phyloP scores from a whole-genome alignment of 2,888 invertebrate genomes.

The Mesoligia furuncula region DNA sequence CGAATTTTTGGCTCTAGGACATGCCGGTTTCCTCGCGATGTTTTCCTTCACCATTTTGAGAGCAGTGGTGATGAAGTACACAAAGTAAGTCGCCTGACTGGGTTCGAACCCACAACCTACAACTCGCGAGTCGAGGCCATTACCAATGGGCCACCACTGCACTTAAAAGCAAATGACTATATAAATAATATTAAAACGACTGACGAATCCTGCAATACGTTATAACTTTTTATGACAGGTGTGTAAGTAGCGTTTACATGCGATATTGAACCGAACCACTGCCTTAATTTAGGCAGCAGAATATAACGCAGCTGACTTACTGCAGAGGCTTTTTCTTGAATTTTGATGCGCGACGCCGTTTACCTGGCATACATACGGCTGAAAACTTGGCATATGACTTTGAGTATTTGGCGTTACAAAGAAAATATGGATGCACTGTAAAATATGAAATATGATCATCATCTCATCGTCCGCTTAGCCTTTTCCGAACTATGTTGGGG shows the following conservation, averaged over 20 bases:
- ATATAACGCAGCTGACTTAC: constrained; percentile 29
- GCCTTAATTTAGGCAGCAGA: constrained; percentile 43
- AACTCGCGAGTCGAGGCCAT: not conserved
- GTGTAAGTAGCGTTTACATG: constrained; percentile 47
- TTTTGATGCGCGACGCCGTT: constrained; percentile 47
- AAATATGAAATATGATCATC: not conserved
- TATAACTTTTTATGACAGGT: constrained; percentile 9
- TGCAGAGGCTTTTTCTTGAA: constrained; percentile 52
- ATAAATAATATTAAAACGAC: not conserved
- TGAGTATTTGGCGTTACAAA: not conserved
- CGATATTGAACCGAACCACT: constrained; percentile 1
- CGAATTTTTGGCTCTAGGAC: not conserved
- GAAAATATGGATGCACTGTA: not conserved
- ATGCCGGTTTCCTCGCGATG: not conserved
- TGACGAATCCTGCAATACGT: not conserved
- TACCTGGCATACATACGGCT: constrained; percentile 36
- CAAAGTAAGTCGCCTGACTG: not conserved
- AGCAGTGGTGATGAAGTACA: not conserved
- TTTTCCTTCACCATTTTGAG: not conserved
- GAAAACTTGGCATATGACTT: not conserved
- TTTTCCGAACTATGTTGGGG: too few species aligned
- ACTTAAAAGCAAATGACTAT: not conserved
- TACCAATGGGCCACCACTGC: not conserved
- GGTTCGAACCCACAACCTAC: not conserved
- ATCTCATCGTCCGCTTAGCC: too few species aligned